Evolutionary conservation across 2,888 invertebrate species (phyloP).

Genomic region (Helobdella robusta): DNA sequence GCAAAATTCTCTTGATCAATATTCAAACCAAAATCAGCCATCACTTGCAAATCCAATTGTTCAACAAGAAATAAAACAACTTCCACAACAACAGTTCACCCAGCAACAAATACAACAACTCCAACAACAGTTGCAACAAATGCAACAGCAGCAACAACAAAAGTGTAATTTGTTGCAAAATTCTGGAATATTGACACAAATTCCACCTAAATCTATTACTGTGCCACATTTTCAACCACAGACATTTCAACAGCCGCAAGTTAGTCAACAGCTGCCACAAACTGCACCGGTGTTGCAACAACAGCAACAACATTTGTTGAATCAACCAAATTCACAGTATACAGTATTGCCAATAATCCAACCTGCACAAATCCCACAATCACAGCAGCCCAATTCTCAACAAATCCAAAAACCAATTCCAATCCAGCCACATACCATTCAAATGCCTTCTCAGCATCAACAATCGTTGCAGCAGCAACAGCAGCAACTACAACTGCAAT

Average conservation of each 20-base stretch:
- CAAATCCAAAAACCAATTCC: constrained; percentile 23
- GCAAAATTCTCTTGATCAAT: neutral
- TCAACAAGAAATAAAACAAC: neutral
- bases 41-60: neutral
- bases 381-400: no score
- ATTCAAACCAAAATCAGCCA: neutral
- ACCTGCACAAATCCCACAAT: no score
- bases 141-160: constrained; percentile 13
- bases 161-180: constrained; percentile 3
- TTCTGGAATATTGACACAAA: neutral
- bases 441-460: neutral
- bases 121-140: constrained; percentile 7
- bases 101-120: constrained; percentile 15
- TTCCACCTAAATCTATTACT: constrained; percentile 20
- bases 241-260: constrained; percentile 3
- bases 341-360: constrained; percentile 6
- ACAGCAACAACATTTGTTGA: neutral
- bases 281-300: constrained; percentile 6
- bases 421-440: constrained; percentile 8
- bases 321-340: neutral
- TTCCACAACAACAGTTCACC: neutral
- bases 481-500: constrained; percentile 16
- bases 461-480: constrained; percentile 17
- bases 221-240: constrained; percentile 17
- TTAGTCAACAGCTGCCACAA: neutral